These are phyloP conservation scores for Epinotia brunnichana DNA, from an alignment of 2,888 invertebrate genomes.

Conservation along the genomic window DNA sequence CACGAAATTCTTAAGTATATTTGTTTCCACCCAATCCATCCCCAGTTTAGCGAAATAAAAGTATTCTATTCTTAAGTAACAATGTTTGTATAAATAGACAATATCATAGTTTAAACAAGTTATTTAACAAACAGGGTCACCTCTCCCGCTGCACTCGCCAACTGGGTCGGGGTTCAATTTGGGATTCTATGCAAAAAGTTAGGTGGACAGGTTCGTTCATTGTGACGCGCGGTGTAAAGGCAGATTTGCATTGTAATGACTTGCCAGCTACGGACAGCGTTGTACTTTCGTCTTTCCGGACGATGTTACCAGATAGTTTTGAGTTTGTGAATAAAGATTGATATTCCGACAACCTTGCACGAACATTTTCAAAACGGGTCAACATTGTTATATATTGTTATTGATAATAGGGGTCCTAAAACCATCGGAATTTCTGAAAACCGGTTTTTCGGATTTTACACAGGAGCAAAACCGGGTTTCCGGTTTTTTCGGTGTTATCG, in stretches of 20 bases:
- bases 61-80: too few species aligned
- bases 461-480: too few species aligned
- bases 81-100: background rate
- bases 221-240: constrained; percentile 60
- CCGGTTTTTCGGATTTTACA: too few species aligned
- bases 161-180: constrained; percentile 72
- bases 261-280: constrained; percentile 54
- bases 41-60: too few species aligned
- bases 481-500: too few species aligned
- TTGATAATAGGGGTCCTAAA: too few species aligned
- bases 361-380: too few species aligned
- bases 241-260: constrained; percentile 81
- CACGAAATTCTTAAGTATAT: too few species aligned
- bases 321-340: background rate
- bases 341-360: background rate
- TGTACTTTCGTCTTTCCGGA: constrained; percentile 19
- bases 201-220: constrained; percentile 70
- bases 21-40: too few species aligned
- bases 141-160: constrained; percentile 52
- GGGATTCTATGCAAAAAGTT: constrained; percentile 72
- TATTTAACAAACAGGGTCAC: constrained; percentile 46
- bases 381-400: too few species aligned
- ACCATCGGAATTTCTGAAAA: too few species aligned
- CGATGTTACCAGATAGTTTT: background rate
- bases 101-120: background rate